Evolutionary conservation across 2,113 vertebrate genomes (phyloP).

Genomic region (Anarrhichthys ocellatus): DNA sequence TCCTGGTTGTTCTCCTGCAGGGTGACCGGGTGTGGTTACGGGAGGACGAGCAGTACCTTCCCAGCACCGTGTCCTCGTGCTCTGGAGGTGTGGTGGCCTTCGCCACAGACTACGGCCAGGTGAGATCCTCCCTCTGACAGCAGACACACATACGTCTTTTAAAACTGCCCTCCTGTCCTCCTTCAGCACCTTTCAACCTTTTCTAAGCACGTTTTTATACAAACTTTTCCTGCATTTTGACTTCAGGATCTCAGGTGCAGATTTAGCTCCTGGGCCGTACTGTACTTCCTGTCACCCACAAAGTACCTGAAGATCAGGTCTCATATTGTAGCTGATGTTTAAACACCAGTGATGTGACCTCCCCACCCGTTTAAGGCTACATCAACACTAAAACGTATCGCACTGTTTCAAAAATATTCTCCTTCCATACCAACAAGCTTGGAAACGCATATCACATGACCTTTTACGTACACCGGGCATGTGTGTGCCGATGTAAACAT

Average conservation of each 20-base stretch:
- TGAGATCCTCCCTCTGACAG: slow-evolving; percentile 63
- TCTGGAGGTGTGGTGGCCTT: slow-evolving; percentile 91
- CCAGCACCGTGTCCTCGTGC: slow-evolving; percentile 93
- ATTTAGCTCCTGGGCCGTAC: not conserved
- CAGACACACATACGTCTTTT: not conserved
- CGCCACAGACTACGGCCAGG: slow-evolving; percentile 92
- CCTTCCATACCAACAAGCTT: too few species aligned
- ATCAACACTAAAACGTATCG: too few species aligned
- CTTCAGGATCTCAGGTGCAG: not conserved
- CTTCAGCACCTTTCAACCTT: not conserved
- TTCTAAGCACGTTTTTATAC: not conserved
- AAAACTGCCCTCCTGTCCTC: not conserved
- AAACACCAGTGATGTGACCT: not conserved
- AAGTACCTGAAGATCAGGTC: not conserved
- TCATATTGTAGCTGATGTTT: not conserved
- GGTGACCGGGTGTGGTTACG: slow-evolving; percentile 93
- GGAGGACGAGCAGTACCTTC: slow-evolving; percentile 93
- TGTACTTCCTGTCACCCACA: not conserved
- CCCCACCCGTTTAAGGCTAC: too few species aligned
- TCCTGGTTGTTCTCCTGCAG: slow-evolving; percentile 73
- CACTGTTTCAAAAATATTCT: too few species aligned
- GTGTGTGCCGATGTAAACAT: too few species aligned
- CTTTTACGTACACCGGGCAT: too few species aligned
- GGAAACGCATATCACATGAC: too few species aligned
- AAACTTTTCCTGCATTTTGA: not conserved